Base-by-base conservation (phyloP, 2,113 vertebrate genomes). In the Zapornia atra region DNA sequence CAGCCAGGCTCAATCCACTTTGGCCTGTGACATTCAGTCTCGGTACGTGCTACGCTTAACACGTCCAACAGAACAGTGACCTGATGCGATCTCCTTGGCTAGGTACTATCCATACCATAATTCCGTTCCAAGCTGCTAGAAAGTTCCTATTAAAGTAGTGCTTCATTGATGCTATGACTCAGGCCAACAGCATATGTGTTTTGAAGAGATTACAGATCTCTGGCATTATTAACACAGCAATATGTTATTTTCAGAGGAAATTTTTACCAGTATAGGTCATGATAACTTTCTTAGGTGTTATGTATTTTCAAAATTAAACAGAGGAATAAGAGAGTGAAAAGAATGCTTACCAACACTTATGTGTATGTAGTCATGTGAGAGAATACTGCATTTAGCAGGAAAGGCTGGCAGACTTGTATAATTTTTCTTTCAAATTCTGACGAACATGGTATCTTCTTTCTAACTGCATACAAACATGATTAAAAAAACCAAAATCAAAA, bases 391-490 rank as follows among this genome's bases (percentile, higher is more conserved):
- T 59, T 88, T 70, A 77, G 9, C 56, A 90, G 34, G 59, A 90
- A 31, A 82, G 26, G 79, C 2, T 51, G 28, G 10, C 31, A 76
- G 11, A 46, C 26, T 90, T 36, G 16, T 80, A 81, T 46, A 69
- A 61, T 13, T 92, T 91, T 82, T 76, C 48, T 79, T 94, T 77
- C 44, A 61, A 65, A 70, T 71, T 94, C 68, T 86, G 69, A 77
- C 44, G n/a, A 80, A 83, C 44, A 6, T 42, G 14, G 3, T 61
- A 61, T 44, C 26, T 69, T 78, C 68, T 56, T 87, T 78, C 77
- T 68, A 38, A 50, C 50, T 83, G 46, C 29, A 90, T 80, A 88
- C 11, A 88, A 77, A 78, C 38, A 14, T n/a, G 42, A 77, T 68
- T 15, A 4, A 16, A 65, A 10, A 44, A 46, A 7, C 16, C 44